These are phyloP conservation scores for Peromyscus nudipes DNA, from an alignment of 2,797 vertebrate genomes.

Conservation along the genomic window DNA sequence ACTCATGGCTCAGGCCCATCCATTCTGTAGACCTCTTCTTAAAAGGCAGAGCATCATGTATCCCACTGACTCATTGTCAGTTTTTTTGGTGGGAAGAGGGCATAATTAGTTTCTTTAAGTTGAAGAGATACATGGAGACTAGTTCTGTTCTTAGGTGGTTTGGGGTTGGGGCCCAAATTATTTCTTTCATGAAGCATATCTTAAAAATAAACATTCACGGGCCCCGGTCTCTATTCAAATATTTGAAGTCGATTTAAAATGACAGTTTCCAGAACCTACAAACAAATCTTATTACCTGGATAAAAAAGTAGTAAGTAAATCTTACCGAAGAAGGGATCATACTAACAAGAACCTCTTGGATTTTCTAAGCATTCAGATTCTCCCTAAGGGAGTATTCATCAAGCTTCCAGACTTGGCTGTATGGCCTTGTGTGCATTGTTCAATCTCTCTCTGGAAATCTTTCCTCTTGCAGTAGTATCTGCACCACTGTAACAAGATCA, in stretches of 20 bases:
- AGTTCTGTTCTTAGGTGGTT: neutral
- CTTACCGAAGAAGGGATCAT: neutral
- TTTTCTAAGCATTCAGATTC: conserved; percentile 11
- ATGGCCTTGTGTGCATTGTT: neutral
- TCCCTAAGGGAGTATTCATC: neutral
- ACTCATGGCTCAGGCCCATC: neutral
- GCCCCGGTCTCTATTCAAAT: conserved; percentile 35
- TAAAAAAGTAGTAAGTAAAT: neutral
- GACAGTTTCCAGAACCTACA: conserved; percentile 34
- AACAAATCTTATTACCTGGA: neutral
- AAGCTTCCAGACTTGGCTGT: neutral
- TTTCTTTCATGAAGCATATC: conserved; percentile 44
- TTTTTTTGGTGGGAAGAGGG: neutral
- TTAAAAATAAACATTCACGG: neutral
- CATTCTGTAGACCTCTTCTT: neutral
- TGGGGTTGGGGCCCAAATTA: neutral
- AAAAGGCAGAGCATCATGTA: neutral
- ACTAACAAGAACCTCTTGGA: neutral
- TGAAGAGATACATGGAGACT: conserved; percentile 40
- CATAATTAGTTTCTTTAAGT: conserved; percentile 14
- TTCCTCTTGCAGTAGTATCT: neutral
- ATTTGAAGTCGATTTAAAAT: conserved; percentile 53
- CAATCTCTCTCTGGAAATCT: neutral
- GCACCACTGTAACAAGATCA: neutral
- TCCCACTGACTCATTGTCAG: neutral